Percentiles rank a stretch among this genome's conserved stretches.
phyloP scores from a whole-genome alignment of 2,113 vertebrate species.

The Psettodes erumei region DNA sequence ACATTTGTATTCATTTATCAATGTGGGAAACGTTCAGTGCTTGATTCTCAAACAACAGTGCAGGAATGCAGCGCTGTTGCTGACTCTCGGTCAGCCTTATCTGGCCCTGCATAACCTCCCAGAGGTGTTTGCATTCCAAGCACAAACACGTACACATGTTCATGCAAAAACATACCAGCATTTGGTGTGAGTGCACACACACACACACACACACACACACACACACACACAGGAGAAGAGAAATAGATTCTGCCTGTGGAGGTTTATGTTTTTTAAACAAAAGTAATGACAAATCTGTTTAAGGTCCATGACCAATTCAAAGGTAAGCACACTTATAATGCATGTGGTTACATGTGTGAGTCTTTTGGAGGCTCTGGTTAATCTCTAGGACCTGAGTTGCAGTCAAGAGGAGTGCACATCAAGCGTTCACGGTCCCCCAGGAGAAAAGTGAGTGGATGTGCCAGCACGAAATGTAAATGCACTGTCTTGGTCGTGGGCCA shows the following conservation, averaged over 20 bases:
- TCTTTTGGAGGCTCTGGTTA: conserved; percentile 17
- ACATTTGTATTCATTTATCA: conserved; percentile 70
- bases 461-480: conserved; percentile 15
- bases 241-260: not conserved
- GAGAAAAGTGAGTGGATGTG: conserved; percentile 2
- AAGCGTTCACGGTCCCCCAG: not conserved
- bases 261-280: conserved; percentile 18
- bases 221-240: not conserved
- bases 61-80: conserved; percentile 68
- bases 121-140: conserved; percentile 71
- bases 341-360: not conserved
- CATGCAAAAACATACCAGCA: conserved; percentile 27
- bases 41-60: conserved; percentile 72
- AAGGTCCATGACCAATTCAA: conserved; percentile 4
- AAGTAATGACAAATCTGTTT: not conserved
- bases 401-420: not conserved
- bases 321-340: conserved; percentile 5
- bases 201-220: not conserved
- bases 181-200: not conserved
- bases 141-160: conserved; percentile 36
- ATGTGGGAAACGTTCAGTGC: conserved; percentile 77
- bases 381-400: conserved; percentile 18
- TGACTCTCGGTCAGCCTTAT: conserved; percentile 70
- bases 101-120: conserved; percentile 62
- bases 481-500: conserved; percentile 14